These are phyloP conservation scores for Onychomys torridus DNA, from an alignment of 2,797 vertebrate genomes.

Conservation along the genomic window DNA sequence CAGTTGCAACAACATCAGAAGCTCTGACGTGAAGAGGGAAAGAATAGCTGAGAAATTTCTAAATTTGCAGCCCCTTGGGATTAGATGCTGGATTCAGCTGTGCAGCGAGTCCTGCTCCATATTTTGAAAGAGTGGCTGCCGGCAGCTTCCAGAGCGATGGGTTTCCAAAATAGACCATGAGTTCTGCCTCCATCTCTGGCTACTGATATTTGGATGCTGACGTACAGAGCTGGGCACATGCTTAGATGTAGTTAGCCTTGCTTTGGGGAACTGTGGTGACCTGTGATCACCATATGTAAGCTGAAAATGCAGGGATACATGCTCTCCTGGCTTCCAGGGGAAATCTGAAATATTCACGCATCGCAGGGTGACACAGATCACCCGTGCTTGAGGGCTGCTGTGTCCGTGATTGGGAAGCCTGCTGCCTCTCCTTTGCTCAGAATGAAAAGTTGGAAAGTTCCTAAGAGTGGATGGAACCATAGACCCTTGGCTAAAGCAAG, in stretches of 20 bases:
- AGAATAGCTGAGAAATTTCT: constrained; percentile 82
- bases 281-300: background rate
- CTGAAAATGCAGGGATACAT: background rate
- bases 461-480: background rate
- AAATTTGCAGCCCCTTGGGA: constrained; percentile 80
- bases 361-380: background rate
- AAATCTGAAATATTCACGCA: background rate
- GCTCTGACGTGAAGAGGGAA: constrained; percentile 76
- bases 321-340: background rate
- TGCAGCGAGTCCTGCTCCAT: constrained; percentile 75
- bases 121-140: constrained; percentile 76
- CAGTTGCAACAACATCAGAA: constrained; percentile 64
- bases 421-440: background rate
- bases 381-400: background rate
- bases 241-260: constrained; percentile 24
- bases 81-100: constrained; percentile 75
- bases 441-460: background rate
- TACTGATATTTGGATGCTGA: constrained; percentile 41
- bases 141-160: constrained; percentile 63
- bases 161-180: constrained; percentile 75
- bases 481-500: background rate
- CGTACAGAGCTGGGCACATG: background rate
- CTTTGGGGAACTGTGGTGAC: background rate
- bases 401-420: background rate
- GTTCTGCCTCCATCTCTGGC: constrained; percentile 24